A percentile compares a stretch with the other conserved stretches of the same genome.
Conservation (phyloP, 2,888 invertebrate genomes). For the Rotaria socialis region DNA sequence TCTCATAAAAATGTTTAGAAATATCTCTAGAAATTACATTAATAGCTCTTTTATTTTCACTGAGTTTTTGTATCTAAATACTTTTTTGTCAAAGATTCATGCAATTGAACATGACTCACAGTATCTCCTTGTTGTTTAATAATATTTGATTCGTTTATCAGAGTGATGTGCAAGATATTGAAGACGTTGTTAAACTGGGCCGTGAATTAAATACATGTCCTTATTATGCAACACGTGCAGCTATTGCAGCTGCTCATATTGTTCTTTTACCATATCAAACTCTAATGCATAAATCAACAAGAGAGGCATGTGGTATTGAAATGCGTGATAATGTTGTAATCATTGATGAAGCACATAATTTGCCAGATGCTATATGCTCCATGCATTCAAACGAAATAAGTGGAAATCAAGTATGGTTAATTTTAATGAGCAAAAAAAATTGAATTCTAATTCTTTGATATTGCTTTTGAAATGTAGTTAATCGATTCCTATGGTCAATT, state of each 20-base stretch:
- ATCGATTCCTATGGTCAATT: conserved; percentile 52
- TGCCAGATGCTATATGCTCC: conserved; percentile 79
- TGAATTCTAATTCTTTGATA: not conserved
- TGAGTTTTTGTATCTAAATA: too few relatives aligned
- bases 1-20: too few relatives aligned
- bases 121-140: too few relatives aligned
- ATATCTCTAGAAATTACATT: too few relatives aligned
- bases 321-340: conserved; percentile 73
- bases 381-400: conserved; percentile 76
- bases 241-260: conserved; percentile 74
- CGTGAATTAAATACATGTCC: conserved; percentile 73
- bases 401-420: conserved; percentile 62
- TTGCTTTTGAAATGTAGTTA: not conserved
- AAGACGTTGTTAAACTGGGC: conserved; percentile 69
- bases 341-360: conserved; percentile 89
- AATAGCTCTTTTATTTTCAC: too few relatives aligned
- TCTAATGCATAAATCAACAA: conserved; percentile 73
- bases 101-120: too few relatives aligned
- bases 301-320: conserved; percentile 70
- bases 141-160: conserved; percentile 44
- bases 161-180: conserved; percentile 75
- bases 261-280: conserved; percentile 69
- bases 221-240: conserved; percentile 81
- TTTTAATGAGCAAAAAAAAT: not conserved
- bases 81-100: too few relatives aligned